These are phyloP conservation scores for Syrphus vitripennis DNA, from an alignment of 2,888 invertebrate species.

Conservation along the genomic window DNA sequence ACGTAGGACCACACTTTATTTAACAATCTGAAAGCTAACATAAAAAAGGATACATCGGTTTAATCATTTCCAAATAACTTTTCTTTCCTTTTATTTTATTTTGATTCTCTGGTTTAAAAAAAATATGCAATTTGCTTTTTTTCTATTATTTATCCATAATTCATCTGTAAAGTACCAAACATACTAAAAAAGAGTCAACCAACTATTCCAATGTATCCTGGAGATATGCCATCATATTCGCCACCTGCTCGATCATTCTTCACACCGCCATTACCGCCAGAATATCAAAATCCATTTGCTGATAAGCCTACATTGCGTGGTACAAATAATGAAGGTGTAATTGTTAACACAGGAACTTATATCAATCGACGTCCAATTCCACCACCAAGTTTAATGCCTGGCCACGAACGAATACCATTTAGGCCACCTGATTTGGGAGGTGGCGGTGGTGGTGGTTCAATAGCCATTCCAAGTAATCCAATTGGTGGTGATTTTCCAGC, in stretches of 20 bases:
- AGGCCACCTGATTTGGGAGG: constrained; percentile 83
- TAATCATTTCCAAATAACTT: too few species aligned
- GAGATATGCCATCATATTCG: constrained; percentile 91
- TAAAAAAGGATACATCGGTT: too few species aligned
- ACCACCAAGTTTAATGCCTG: constrained; percentile 91
- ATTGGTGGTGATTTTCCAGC: constrained; percentile 53
- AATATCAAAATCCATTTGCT: constrained; percentile 93
- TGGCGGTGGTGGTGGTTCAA: constrained; percentile 66
- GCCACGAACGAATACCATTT: constrained; percentile 92
- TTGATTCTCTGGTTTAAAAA: not conserved
- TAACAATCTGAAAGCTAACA: too few species aligned
- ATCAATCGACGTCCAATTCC: constrained; percentile 90
- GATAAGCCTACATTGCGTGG: constrained; percentile 93
- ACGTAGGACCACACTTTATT: too few species aligned
- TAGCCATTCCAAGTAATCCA: constrained; percentile 45
- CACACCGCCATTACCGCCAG: constrained; percentile 92
- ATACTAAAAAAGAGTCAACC: constrained; percentile 83
- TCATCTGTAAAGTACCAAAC: constrained; percentile 81
- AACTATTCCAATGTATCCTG: constrained; percentile 84
- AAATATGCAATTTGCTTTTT: not conserved
- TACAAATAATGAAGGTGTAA: constrained; percentile 83
- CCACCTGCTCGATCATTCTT: constrained; percentile 90
- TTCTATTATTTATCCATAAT: not conserved
- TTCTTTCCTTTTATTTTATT: not conserved
- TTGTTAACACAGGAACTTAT: constrained; percentile 80